Conservation (phyloP, 2,888 invertebrate genomes). For the Lymantria dispar region DNA sequence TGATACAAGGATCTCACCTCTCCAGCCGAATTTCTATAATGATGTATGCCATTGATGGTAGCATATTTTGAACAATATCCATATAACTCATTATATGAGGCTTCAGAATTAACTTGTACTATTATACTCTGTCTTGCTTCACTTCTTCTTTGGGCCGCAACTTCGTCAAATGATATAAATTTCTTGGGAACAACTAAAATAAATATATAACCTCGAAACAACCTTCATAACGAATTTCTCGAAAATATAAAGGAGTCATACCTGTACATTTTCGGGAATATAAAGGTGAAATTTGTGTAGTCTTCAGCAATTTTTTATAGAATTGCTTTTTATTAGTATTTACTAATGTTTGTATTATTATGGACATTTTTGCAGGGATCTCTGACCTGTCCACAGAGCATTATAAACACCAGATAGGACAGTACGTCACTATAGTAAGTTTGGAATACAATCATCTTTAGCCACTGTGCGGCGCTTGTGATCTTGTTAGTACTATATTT, state of each 20-base stretch:
- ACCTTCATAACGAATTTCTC: slow-evolving; percentile 34
- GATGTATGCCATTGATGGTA: slow-evolving; percentile 84
- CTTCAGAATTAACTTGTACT: slow-evolving; percentile 88
- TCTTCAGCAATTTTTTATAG: slow-evolving; percentile 49
- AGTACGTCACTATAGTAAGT: too few relatives aligned
- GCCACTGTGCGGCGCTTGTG: too few relatives aligned
- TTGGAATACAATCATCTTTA: too few relatives aligned
- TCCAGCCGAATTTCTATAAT: slow-evolving; percentile 80
- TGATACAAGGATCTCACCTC: slow-evolving; percentile 53
- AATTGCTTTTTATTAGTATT: slow-evolving; percentile 54
- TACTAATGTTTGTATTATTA: slow-evolving; percentile 59
- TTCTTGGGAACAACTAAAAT: slow-evolving; percentile 59
- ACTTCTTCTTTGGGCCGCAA: slow-evolving; percentile 80
- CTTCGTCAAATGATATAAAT: slow-evolving; percentile 79
- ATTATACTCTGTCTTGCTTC: slow-evolving; percentile 88
- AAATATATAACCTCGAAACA: slow-evolving; percentile 61
- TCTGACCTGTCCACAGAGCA: too few relatives aligned
- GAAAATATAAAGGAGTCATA: slow-evolving; percentile 27
- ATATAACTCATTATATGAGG: slow-evolving; percentile 86
- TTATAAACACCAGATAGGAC: too few relatives aligned
- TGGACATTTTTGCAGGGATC: slow-evolving; percentile 57
- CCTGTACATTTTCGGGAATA: slow-evolving; percentile 59
- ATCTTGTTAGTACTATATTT: too few relatives aligned
- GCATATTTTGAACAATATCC: slow-evolving; percentile 87
- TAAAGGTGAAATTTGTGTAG: slow-evolving; percentile 40